phyloP scores from a whole-genome alignment of 2,888 invertebrate species.

The Tanytarsus gracilentus region DNA sequence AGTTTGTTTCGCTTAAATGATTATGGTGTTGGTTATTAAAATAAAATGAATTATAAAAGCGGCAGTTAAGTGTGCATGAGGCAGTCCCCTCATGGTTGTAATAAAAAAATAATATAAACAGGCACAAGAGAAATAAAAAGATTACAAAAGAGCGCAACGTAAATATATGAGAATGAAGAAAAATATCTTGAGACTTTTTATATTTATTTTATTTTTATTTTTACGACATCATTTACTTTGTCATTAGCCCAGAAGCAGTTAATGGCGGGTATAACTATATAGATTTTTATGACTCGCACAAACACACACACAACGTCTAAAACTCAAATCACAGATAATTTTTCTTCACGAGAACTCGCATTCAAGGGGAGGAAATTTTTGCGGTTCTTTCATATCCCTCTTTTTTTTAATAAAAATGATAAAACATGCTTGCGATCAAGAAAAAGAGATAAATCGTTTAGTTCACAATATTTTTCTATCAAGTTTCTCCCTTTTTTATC shows the following conservation, averaged over 20 bases:
- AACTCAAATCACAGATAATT: conserved; percentile 8
- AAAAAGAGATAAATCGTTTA: no score
- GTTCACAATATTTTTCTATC: no score
- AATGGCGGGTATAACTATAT: conserved; percentile 13
- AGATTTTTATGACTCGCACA: neutral
- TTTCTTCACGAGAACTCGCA: no score
- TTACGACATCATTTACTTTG: conserved; percentile 20
- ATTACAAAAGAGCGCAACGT: neutral
- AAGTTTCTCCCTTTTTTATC: no score
- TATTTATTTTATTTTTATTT: conserved; percentile 13
- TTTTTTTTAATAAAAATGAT: no score
- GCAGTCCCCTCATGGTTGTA: neutral
- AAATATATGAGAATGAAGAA: neutral
- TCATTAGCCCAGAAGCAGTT: conserved; percentile 20
- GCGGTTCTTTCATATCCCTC: no score
- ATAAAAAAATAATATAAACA: conserved; percentile 4
- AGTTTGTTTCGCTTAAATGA: conserved; percentile 16
- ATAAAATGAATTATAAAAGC: conserved; percentile 16
- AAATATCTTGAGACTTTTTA: neutral
- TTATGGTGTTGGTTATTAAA: conserved; percentile 19
- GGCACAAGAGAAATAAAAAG: neutral
- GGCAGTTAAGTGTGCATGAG: conserved; percentile 5
- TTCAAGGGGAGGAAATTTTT: neutral
- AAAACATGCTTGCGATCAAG: no score
- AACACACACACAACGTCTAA: neutral